Evolutionary conservation across 2,888 invertebrate species (phyloP), one percentile per base, ranked within the genome.

Genomic region (Aelia acuminata): DNA sequence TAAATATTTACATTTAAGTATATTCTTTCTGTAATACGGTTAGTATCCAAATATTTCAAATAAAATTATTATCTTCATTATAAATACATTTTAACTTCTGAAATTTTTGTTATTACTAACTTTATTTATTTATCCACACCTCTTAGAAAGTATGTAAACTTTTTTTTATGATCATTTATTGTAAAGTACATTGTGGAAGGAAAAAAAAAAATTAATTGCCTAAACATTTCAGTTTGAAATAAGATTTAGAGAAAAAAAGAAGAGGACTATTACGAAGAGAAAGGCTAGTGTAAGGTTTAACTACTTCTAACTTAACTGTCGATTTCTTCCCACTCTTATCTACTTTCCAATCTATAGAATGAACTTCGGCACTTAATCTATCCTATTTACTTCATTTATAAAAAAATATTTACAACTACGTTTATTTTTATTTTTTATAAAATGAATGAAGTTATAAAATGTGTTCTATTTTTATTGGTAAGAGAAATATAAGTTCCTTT

Each of bases 281-380:
- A 70, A 70, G 63, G 63, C 63, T 70, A 70, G 63, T 35, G 7
- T 70, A 35, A 70, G 63, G 31, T 70, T 70, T 70, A 70, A 70
- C 63, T 70, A 70, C 63, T 18, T 70, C 63, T 20, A 70, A 70
- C 63, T 70, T 70, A 35, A 70, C 35, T 70, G 63, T 35, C 63
- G 63, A 70, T 31, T 70, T 70, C 63, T 70, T 70, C 63, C 63
- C 63, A 70, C 63, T 70, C 63, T 70, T 70, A 70, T 35, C 35
- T 3, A 70, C 63, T 70, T 70, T 70, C 63, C 63, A 70, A 70
- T 70, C 63, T 70, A 70, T 70, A 35, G 31, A 35, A 70, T 35
- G 7, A 35, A 35, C 63, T 18, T 70, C 35, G 63, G 8, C 0
- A 35, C 35, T 35, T 35, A 31, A 70, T 70, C 63, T 35, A 70